phyloP scores from a whole-genome alignment of 2,113 vertebrate species.

The Podarcis muralis region DNA sequence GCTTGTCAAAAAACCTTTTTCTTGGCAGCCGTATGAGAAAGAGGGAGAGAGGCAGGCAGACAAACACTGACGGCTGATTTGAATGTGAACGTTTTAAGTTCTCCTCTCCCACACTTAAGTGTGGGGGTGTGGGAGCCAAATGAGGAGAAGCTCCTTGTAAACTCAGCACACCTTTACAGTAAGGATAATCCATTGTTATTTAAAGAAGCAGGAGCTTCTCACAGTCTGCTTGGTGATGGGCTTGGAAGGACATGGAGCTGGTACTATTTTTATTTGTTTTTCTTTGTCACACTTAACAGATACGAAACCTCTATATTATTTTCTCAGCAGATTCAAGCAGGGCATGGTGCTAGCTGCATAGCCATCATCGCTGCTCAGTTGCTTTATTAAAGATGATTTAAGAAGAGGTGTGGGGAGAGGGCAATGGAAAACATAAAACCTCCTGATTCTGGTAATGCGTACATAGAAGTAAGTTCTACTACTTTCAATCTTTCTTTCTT shows the following conservation, averaged over 20 bases:
- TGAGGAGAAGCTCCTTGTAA: constrained; percentile 38
- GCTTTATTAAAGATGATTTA: neutral
- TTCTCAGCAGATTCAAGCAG: constrained; percentile 26
- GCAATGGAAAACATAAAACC: neutral
- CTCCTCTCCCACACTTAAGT: constrained; percentile 55
- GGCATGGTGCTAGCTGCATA: constrained; percentile 34
- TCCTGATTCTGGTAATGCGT: neutral
- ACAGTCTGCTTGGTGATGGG: constrained; percentile 35
- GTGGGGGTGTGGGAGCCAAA: constrained; percentile 43
- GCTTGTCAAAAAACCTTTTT: constrained; percentile 27
- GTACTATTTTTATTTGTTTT: neutral
- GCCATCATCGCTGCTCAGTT: constrained; percentile 51
- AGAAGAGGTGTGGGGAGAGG: neutral
- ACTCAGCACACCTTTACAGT: constrained; percentile 39
- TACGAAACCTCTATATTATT: constrained; percentile 55
- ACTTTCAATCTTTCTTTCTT: no score
- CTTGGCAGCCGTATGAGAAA: constrained; percentile 40
- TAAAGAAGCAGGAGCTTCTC: constrained; percentile 37
- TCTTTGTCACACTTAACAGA: constrained; percentile 50
- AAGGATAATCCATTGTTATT: constrained; percentile 41
- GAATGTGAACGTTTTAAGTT: constrained; percentile 43
- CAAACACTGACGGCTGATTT: neutral
- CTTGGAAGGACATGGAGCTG: constrained; percentile 32
- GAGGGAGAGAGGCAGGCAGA: neutral
- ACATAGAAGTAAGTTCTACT: neutral